A percentile compares a stretch with the other conserved stretches of the same genome.
phyloP scores from a whole-genome alignment of 2,888 invertebrate genomes.

The Sphaerophoria taeniata region DNA sequence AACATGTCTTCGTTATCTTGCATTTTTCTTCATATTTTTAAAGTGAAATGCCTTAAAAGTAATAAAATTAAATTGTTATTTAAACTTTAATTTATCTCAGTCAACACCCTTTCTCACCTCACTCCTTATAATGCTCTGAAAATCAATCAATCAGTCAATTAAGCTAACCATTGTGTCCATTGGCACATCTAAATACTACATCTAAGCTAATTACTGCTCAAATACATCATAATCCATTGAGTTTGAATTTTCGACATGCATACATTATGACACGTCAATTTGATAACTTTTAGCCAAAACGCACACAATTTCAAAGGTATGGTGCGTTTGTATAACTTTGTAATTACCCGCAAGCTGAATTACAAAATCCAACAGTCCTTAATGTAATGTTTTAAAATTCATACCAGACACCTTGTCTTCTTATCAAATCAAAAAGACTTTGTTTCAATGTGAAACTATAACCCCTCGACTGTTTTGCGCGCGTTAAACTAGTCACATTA shows the following conservation, averaged over 20 bases:
- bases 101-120: not conserved
- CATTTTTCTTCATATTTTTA: too few species aligned
- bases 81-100: not conserved
- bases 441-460: not conserved
- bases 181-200: slow-evolving; percentile 25
- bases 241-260: not conserved
- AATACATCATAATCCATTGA: slow-evolving; percentile 26
- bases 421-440: not conserved
- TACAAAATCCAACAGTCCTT: too few species aligned
- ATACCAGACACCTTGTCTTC: too few species aligned
- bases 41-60: too few species aligned
- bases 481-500: slow-evolving; percentile 60
- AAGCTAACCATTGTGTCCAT: slow-evolving; percentile 55
- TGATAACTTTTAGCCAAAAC: too few species aligned
- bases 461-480: not conserved
- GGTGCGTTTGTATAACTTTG: too few species aligned
- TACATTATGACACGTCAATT: too few species aligned
- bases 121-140: not conserved
- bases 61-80: not conserved
- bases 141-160: slow-evolving; percentile 69
- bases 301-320: not conserved
- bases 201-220: slow-evolving; percentile 53
- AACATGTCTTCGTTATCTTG: too few species aligned
- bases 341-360: slow-evolving; percentile 13
- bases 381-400: too few species aligned